Percentiles rank a stretch among this genome's conserved stretches.
phyloP scores from a whole-genome alignment of 2,113 vertebrate genomes.

The Prietella phreatophila region DNA sequence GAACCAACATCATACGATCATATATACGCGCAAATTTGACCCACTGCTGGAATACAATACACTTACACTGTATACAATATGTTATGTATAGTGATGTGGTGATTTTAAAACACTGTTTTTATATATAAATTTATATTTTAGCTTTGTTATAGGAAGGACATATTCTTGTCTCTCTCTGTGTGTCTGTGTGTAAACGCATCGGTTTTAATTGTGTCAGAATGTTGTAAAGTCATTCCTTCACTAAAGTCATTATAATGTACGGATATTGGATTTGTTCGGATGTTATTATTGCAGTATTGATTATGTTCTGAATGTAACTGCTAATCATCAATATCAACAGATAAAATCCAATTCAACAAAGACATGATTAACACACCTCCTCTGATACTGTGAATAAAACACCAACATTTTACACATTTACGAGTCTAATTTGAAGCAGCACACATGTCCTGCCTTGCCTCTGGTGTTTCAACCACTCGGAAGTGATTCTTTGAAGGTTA shows the following conservation, averaged over 20 bases:
- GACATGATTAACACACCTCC: background rate
- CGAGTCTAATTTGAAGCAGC: background rate
- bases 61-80: background rate
- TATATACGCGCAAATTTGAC: background rate
- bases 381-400: slow-evolving; percentile 5
- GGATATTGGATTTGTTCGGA: background rate
- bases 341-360: background rate
- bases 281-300: background rate
- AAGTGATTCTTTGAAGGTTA: background rate
- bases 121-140: background rate
- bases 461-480: background rate
- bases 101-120: background rate
- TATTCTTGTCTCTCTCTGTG: background rate
- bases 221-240: background rate
- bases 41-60: background rate
- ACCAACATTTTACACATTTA: background rate
- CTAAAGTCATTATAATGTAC: background rate
- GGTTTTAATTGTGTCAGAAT: background rate
- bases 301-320: background rate
- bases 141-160: background rate
- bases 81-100: background rate
- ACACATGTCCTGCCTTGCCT: background rate
- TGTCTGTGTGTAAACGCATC: background rate
- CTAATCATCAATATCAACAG: background rate
- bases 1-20: background rate